These are phyloP conservation scores for Nephrotoma flavescens DNA, from an alignment of 2,888 invertebrate species.

Conservation along the genomic window DNA sequence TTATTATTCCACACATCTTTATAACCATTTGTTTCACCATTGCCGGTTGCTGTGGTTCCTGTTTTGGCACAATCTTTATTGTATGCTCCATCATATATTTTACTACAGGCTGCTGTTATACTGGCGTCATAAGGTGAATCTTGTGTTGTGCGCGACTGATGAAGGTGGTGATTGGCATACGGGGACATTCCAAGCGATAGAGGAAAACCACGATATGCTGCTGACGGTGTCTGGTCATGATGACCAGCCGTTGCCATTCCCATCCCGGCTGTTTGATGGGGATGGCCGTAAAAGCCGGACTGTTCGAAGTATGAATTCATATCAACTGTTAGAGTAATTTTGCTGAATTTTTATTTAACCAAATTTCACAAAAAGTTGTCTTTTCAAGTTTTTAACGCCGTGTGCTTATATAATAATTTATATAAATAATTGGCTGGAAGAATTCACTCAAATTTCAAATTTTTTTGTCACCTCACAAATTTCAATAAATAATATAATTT, in stretches of 20 bases:
- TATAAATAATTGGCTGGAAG: slow-evolving; percentile 2
- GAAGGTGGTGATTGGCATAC: slow-evolving; percentile 63
- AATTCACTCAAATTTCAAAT: neutral
- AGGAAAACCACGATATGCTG: slow-evolving; percentile 69
- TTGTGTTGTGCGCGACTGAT: slow-evolving; percentile 64
- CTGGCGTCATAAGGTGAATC: slow-evolving; percentile 86
- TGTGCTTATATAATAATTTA: neutral
- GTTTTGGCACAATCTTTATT: slow-evolving; percentile 66
- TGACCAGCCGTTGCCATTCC: slow-evolving; percentile 49
- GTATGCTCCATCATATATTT: slow-evolving; percentile 37
- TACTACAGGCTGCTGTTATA: slow-evolving; percentile 71
- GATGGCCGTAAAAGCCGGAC: slow-evolving; percentile 89
- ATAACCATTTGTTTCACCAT: slow-evolving; percentile 38
- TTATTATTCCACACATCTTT: slow-evolving; percentile 40
- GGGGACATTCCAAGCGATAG: slow-evolving; percentile 74
- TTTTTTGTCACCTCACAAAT: neutral
- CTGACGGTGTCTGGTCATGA: slow-evolving; percentile 53
- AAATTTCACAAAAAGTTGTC: neutral
- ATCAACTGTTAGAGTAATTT: slow-evolving; percentile 28
- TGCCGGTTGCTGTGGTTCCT: slow-evolving; percentile 36
- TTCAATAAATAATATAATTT: neutral
- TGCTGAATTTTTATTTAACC: slow-evolving; percentile 22
- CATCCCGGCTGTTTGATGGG: slow-evolving; percentile 60
- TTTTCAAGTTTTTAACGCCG: neutral
- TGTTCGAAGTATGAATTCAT: slow-evolving; percentile 97